Base-by-base conservation (phyloP, 2,113 vertebrate genomes). In the Pseudorectes ferrugineus region DNA sequence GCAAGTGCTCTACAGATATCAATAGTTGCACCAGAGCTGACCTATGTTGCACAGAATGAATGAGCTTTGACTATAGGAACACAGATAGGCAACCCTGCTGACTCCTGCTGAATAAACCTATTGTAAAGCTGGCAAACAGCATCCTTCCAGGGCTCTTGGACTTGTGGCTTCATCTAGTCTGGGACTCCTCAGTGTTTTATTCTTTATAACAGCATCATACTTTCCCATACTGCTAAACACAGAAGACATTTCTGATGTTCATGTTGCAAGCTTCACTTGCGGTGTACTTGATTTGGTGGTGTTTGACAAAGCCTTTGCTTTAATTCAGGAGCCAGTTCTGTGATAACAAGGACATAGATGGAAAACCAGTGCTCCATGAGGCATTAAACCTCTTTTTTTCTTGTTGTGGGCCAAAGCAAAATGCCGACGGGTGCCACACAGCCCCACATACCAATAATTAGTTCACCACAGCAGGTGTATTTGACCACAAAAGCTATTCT, bases 11-110 rank as follows among this genome's bases (percentile, higher is more conserved):
- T 83, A 75, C 61, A 75, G 92, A 92, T 92, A 95, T 92, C 95
- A 96, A 86, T 92, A 86, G 92, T 72, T 92, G 88, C 92, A 96
- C 93, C 74, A 83, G 81, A 88, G 83, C 78, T 95, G 95, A 96
- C 84, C 96, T 95, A 61, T 86, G 88, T 88, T 91, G 77, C 88
- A 85, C 86, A 92, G 80, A 94, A 95, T 93, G 83, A 95, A 96
- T 88, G 81, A 90, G 90, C 88, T 96, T 94, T 95, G 81, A 94
- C 88, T 94, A 46, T 28, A 91, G 92, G 96, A 94, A 86, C 87
- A 82, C 72, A 95, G 89, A 91, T 78, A 93, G 72, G 82, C 83
- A 94, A 88, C 80, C 94, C 93, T 91, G 95, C 89, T 92, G 96
- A 95, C 89, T 95, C 92, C 79, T 92, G 85, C 70, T 88, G 88